These are phyloP conservation scores for Drosophila willistoni DNA, from an alignment of 1,140 invertebrate species.

Conservation along the genomic window DNA sequence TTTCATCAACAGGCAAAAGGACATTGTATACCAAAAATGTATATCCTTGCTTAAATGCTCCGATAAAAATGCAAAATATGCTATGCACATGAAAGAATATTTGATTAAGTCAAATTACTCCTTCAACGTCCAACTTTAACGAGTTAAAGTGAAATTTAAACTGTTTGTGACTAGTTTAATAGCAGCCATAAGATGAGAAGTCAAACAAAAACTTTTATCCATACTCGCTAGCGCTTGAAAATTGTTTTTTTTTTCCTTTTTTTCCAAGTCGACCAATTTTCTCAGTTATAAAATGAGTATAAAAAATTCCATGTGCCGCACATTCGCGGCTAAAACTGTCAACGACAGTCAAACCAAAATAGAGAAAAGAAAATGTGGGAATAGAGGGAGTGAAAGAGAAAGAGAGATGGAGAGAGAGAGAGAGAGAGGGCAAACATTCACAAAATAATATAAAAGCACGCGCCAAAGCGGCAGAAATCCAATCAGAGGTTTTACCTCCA, in stretches of 20 bases:
- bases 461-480: constrained; percentile 59
- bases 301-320: constrained; percentile 7
- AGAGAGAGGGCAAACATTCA: background rate
- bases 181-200: too few relatives aligned
- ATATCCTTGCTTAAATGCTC: too few relatives aligned
- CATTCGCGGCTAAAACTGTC: constrained; percentile 15
- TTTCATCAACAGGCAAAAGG: constrained; percentile 5
- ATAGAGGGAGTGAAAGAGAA: background rate
- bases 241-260: background rate
- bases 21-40: background rate
- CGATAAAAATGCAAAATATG: too few relatives aligned
- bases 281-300: constrained; percentile 13
- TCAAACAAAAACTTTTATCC: background rate
- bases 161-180: background rate
- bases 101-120: too few relatives aligned
- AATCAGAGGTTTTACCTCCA: constrained; percentile 61
- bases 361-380: constrained; percentile 3
- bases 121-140: constrained; percentile 16
- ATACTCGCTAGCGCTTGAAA: background rate
- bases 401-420: background rate
- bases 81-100: too few relatives aligned
- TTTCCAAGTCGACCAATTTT: background rate
- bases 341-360: constrained; percentile 14
- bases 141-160: constrained; percentile 15
- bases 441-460: constrained; percentile 34